phyloP scores from a whole-genome alignment of 2,888 invertebrate genomes.

The Patella depressa region DNA sequence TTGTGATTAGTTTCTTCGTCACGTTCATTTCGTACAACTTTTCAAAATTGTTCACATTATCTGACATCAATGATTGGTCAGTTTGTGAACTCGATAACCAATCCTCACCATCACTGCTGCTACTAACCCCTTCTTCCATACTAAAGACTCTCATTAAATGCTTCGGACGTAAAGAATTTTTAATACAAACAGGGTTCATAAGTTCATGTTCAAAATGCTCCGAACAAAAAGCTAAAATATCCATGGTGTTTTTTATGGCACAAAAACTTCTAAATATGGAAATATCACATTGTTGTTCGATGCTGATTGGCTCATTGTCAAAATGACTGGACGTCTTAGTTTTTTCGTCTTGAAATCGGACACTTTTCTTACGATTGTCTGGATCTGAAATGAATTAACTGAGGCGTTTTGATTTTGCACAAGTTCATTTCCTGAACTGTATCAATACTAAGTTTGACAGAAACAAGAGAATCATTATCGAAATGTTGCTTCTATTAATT shows the following conservation, averaged over 20 bases:
- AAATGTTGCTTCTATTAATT: too few species aligned
- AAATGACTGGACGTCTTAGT: background rate
- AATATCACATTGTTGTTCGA: constrained; percentile 62
- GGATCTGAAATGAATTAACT: constrained; percentile 27
- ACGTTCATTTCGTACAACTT: constrained; percentile 52
- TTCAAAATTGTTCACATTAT: constrained; percentile 38
- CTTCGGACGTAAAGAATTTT: constrained; percentile 18
- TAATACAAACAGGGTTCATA: constrained; percentile 50
- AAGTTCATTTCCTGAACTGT: too few species aligned
- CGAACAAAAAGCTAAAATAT: constrained; percentile 60
- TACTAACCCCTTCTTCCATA: constrained; percentile 30
- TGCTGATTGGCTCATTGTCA: constrained; percentile 42
- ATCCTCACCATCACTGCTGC: constrained; percentile 42
- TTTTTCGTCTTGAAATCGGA: constrained; percentile 49
- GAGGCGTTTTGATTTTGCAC: too few species aligned
- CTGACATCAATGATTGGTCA: background rate
- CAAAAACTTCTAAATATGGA: constrained; percentile 62
- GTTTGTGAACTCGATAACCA: background rate
- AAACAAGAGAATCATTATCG: too few species aligned
- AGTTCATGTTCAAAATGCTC: constrained; percentile 50
- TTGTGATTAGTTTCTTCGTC: constrained; percentile 47
- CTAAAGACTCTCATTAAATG: constrained; percentile 28
- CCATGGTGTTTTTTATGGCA: constrained; percentile 63
- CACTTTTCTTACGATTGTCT: constrained; percentile 45
- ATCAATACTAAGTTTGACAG: too few species aligned